Base-by-base conservation (phyloP, 2,888 invertebrate species). In the Abscondita cerata region DNA sequence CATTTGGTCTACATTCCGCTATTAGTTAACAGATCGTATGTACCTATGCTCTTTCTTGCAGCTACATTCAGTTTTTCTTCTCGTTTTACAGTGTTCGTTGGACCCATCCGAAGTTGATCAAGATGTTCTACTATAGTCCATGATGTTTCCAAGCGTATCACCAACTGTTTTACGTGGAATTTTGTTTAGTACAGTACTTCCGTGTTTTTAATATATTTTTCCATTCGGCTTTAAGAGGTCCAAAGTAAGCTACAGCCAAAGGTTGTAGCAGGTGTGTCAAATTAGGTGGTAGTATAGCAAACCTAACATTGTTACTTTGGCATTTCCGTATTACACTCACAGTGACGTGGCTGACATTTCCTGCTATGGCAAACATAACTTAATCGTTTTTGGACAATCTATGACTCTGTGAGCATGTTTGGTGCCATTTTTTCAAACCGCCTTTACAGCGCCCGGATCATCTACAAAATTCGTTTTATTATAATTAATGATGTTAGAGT, bases 381-480 rank as follows among this genome's bases (percentile, higher is more conserved):
- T 66, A 46, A 60, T 62, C 25, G 60, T 55, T 52, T 66, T 65
- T 15, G 64, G 52, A 12, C 57, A 56, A 52, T 70, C 62, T 25
- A 65, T 67, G 8, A 65, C 52, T 33, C 56, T 48, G 52, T 63
- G 63, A 8, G 62, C 61, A 56, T 65, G 62, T 47, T 47, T 47
- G 12, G 3, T 53, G 16, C 62, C 54, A 48, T 58, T 60, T 62
- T 52, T 64, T 12, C 56, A 60, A 51, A 70, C 52, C 13, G 66
- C 64, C 33, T 50, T 20, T 41, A 50, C 67, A 50, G 50, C 47
- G 3, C 71, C 72, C 25, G 72, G 72, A 59, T 77, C 72, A 64
- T 75, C 74, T 12, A 64, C 57, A 19, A 77, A 64, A 54, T 74
- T 74, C 8, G 73, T 75, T 60, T 77, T 73, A 58, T 75, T 75